These are phyloP conservation scores for Eustalomyia histrio DNA, from an alignment of 2,888 invertebrate species.

Conservation along the genomic window DNA sequence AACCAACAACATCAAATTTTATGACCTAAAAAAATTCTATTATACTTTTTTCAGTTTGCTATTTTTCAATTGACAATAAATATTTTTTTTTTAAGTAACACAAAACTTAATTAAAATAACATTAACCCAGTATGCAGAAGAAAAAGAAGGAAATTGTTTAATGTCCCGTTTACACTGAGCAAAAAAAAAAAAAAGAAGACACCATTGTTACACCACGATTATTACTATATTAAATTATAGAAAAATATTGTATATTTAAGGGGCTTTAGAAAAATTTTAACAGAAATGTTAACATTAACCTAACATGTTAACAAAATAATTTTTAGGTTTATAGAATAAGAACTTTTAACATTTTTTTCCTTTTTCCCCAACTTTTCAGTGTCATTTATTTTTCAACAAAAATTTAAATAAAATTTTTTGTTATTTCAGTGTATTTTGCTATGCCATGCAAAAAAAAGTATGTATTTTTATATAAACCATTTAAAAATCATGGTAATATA, in stretches of 20 bases:
- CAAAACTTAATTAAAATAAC: slow-evolving; percentile 45
- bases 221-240: too few species aligned
- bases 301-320: too few species aligned
- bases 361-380: too few species aligned
- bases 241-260: too few species aligned
- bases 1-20: slow-evolving; percentile 52
- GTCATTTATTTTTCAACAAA: too few species aligned
- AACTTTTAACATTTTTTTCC: too few species aligned
- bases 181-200: neutral
- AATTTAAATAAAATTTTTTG: too few species aligned
- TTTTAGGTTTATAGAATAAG: too few species aligned
- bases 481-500: neutral
- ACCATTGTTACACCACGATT: too few species aligned
- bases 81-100: neutral
- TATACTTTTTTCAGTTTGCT: slow-evolving; percentile 1
- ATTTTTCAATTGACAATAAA: slow-evolving; percentile 12
- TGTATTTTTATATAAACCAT: neutral
- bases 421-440: neutral
- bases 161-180: neutral
- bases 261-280: too few species aligned
- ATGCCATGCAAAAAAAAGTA: neutral
- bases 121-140: slow-evolving; percentile 24
- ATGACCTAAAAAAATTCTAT: slow-evolving; percentile 54
- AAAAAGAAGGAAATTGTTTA: neutral
- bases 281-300: too few species aligned